Evolutionary conservation across 1,140 invertebrate species (phyloP).

Genomic region (Heliconius hewitsoni): DNA sequence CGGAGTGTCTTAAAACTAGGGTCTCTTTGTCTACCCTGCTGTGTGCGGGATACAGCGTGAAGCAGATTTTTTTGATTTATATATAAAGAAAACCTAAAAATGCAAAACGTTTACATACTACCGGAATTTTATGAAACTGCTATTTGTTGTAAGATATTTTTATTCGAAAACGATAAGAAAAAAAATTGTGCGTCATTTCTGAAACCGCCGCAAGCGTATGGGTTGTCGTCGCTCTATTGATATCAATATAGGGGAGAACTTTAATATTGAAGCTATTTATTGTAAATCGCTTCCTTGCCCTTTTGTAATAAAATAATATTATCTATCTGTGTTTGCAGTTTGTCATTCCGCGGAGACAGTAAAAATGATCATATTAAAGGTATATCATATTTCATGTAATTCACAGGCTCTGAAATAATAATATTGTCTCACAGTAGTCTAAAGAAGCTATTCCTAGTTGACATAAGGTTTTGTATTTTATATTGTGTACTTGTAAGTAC

Average conservation of each 20-base stretch:
- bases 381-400: neutral
- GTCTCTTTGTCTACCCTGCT: too few species aligned
- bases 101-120: too few species aligned
- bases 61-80: too few species aligned
- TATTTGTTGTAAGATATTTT: neutral
- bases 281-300: conserved; percentile 73
- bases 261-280: conserved; percentile 80
- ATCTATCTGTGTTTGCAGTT: conserved; percentile 33
- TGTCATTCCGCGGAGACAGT: conserved; percentile 23
- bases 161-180: neutral
- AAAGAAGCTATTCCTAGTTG: neutral
- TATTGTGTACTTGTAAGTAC: too few species aligned
- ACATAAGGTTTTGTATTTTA: too few species aligned
- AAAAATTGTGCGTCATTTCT: conserved; percentile 56
- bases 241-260: conserved; percentile 76
- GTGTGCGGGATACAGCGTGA: too few species aligned
- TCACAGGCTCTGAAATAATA: neutral
- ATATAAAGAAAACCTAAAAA: too few species aligned
- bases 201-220: conserved; percentile 65
- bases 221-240: conserved; percentile 69
- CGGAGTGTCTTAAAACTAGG: too few species aligned
- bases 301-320: conserved; percentile 63
- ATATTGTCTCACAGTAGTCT: too few species aligned
- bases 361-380: conserved; percentile 24
- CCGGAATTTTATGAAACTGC: too few species aligned